Conservation (phyloP, 2,113 vertebrate species). For the Motacilla tschutschensis region DNA sequence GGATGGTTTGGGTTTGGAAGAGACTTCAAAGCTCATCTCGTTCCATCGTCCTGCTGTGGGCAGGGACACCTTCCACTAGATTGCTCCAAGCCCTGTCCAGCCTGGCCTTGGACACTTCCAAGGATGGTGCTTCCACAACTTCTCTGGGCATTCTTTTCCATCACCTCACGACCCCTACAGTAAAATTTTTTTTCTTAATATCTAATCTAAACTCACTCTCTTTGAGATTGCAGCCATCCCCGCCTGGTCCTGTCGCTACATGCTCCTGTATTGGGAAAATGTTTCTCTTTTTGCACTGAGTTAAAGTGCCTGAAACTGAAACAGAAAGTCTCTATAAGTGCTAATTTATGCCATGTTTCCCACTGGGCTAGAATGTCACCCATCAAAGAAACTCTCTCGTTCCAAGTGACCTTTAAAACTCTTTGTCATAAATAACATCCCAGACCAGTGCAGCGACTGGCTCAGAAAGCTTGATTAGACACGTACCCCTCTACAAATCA, state of each 20-base stretch:
- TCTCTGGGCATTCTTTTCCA: background rate
- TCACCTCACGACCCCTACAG: fast-evolving
- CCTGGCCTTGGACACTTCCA: background rate
- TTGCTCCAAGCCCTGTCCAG: background rate
- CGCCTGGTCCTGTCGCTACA: background rate
- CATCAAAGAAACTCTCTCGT: background rate
- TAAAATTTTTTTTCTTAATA: background rate
- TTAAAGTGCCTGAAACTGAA: background rate
- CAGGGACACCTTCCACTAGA: background rate
- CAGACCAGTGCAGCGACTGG: background rate
- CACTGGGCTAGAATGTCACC: background rate
- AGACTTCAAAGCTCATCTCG: background rate
- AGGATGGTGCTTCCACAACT: background rate
- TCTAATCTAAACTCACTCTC: background rate
- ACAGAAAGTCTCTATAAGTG: background rate
- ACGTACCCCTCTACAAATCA: slow-evolving; percentile 1
- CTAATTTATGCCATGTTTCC: background rate
- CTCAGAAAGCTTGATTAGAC: slow-evolving; percentile 24
- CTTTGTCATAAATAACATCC: slow-evolving; percentile 3
- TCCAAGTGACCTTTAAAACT: slow-evolving; percentile 10
- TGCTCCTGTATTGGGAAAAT: background rate
- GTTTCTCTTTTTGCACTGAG: background rate
- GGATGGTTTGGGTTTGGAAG: background rate
- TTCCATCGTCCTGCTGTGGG: background rate
- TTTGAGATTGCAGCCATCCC: background rate